These are phyloP conservation scores for Archips crataeganus DNA, from an alignment of 2,888 invertebrate genomes.

Conservation along the genomic window DNA sequence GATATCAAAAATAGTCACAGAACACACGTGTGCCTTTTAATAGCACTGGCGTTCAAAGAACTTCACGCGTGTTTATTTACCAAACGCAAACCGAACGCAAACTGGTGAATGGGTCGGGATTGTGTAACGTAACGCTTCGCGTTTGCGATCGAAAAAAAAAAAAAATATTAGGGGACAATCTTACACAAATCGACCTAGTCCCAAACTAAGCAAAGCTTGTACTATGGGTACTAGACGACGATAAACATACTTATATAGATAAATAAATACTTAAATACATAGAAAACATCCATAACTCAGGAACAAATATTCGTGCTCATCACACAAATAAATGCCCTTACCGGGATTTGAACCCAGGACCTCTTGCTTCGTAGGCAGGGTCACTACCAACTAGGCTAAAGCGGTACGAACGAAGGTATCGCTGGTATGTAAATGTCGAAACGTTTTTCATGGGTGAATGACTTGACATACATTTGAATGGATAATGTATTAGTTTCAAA, in stretches of 20 bases:
- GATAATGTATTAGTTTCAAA: slow-evolving; percentile 6
- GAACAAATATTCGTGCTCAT: too few relatives aligned
- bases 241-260: too few relatives aligned
- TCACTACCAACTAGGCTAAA: too few relatives aligned
- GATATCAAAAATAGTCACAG: slow-evolving; percentile 21
- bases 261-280: too few relatives aligned
- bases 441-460: slow-evolving; percentile 10
- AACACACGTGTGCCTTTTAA: slow-evolving; percentile 34
- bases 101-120: slow-evolving; percentile 35
- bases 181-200: too few relatives aligned
- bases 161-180: too few relatives aligned
- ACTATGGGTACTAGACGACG: too few relatives aligned
- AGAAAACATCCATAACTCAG: too few relatives aligned
- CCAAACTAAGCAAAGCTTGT: too few relatives aligned
- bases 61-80: slow-evolving; percentile 36
- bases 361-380: too few relatives aligned
- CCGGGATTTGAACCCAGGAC: too few relatives aligned
- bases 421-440: slow-evolving; percentile 11
- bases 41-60: slow-evolving; percentile 39
- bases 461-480: slow-evolving; percentile 21
- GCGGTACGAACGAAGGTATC: slow-evolving; percentile 27
- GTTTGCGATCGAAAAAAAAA: slow-evolving; percentile 9
- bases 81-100: slow-evolving; percentile 24
- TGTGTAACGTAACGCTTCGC: slow-evolving; percentile 31
- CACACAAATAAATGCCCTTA: too few relatives aligned